These are phyloP conservation scores for Chaetops frenatus DNA, from an alignment of 2,113 vertebrate species.

Conservation along the genomic window DNA sequence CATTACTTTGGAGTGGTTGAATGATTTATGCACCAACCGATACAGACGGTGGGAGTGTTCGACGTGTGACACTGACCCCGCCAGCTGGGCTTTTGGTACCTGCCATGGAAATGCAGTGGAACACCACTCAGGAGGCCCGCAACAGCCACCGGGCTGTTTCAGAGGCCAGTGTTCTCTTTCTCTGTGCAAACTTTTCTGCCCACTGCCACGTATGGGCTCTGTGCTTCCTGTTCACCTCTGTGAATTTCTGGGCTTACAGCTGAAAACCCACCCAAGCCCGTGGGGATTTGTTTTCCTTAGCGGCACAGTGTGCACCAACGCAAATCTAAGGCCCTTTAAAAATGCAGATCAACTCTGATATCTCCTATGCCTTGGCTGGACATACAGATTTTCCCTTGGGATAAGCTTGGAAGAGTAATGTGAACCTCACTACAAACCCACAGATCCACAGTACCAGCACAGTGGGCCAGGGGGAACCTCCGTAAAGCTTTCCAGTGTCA, in stretches of 20 bases:
- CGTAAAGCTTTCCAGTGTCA: accelerated
- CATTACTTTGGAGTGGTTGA: accelerated
- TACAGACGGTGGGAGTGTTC: accelerated
- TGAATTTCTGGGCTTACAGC: accelerated
- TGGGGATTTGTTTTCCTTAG: neutral
- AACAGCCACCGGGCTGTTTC: neutral
- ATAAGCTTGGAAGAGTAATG: too few species aligned
- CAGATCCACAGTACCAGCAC: too few species aligned
- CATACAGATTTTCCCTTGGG: accelerated
- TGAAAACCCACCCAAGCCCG: neutral
- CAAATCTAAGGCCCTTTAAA: neutral
- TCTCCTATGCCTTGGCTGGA: neutral
- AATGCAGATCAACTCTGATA: accelerated
- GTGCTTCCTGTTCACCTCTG: neutral
- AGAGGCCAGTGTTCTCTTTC: neutral
- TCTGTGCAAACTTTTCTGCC: neutral
- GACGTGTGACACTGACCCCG: too few species aligned
- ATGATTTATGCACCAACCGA: neutral
- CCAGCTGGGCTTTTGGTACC: neutral
- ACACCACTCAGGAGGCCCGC: neutral
- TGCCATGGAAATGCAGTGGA: neutral
- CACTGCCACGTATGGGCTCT: accelerated
- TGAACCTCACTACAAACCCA: neutral
- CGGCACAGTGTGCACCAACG: neutral
- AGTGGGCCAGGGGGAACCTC: neutral